Conservation (phyloP, 1,140 invertebrate species). For the Orchesella cincta region DNA sequence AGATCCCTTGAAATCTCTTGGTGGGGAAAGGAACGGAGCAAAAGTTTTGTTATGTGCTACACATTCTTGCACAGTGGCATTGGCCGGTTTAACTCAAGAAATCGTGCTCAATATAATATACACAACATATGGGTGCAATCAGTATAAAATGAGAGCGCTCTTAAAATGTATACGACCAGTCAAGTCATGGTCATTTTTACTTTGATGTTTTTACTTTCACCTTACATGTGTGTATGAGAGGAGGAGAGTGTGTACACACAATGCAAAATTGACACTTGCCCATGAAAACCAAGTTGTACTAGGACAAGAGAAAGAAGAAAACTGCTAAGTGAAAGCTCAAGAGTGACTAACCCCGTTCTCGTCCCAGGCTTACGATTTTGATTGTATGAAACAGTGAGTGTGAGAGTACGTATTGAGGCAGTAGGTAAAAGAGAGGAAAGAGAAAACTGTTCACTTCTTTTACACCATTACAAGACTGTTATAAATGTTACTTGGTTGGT, state of each 20-base stretch:
- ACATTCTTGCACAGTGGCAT: not conserved
- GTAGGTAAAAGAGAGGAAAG: not conserved
- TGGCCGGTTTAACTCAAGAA: not conserved
- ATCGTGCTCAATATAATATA: not conserved
- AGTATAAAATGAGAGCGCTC: not conserved
- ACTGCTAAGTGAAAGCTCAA: constrained; percentile 19
- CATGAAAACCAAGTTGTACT: not conserved
- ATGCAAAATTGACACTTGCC: constrained; percentile 14
- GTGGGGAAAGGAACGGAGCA: too few relatives aligned
- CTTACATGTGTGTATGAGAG: not conserved
- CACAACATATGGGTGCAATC: not conserved
- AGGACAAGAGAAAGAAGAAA: constrained; percentile 23
- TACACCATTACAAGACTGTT: not conserved
- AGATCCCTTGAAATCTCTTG: too few relatives aligned
- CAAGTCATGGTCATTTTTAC: not conserved
- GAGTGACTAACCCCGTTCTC: constrained; percentile 26
- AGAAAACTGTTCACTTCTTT: not conserved
- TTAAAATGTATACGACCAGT: not conserved
- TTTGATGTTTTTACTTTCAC: not conserved
- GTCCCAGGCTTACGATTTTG: constrained; percentile 1
- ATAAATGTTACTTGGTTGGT: not conserved
- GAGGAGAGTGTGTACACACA: not conserved
- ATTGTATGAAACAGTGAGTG: not conserved
- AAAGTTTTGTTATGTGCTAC: too few relatives aligned
- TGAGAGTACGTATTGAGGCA: not conserved